Evolutionary conservation across 1,140 invertebrate species (phyloP).

Genomic region (Penaeus vannamei): DNA sequence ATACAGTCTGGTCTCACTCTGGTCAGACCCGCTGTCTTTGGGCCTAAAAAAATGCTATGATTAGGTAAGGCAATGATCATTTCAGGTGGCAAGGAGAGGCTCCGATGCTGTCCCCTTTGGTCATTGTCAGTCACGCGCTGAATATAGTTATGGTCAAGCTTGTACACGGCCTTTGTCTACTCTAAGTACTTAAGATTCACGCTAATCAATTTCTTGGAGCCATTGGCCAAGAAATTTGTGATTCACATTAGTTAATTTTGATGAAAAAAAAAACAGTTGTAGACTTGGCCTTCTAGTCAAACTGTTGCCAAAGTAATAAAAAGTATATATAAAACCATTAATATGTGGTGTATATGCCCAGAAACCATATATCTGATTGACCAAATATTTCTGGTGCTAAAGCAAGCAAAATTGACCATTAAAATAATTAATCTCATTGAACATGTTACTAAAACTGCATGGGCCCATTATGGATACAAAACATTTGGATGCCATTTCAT

Average conservation of each 20-base stretch:
- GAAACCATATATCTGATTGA: slow-evolving; percentile 49
- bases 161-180: too few relatives aligned
- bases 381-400: slow-evolving; percentile 61
- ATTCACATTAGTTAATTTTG: slow-evolving; percentile 9
- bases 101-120: too few relatives aligned
- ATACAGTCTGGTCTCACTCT: too few relatives aligned
- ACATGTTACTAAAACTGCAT: background rate
- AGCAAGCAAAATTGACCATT: slow-evolving; percentile 19
- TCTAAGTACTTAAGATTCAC: too few relatives aligned
- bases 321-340: slow-evolving; percentile 44
- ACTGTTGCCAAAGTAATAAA: slow-evolving; percentile 62
- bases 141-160: too few relatives aligned
- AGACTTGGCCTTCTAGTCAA: slow-evolving; percentile 64
- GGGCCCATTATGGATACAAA: background rate
- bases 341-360: slow-evolving; percentile 30
- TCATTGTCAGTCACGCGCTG: too few relatives aligned
- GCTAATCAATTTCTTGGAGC: too few relatives aligned
- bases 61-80: too few relatives aligned
- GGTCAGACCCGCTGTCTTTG: too few relatives aligned
- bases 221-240: slow-evolving; percentile 30
- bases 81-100: too few relatives aligned
- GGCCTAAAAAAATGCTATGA: too few relatives aligned
- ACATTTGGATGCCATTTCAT: slow-evolving; percentile 26
- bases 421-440: slow-evolving; percentile 31
- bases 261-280: slow-evolving; percentile 29